Base-by-base conservation (phyloP, 2,113 vertebrate genomes). In the Bothrops jararaca region DNA sequence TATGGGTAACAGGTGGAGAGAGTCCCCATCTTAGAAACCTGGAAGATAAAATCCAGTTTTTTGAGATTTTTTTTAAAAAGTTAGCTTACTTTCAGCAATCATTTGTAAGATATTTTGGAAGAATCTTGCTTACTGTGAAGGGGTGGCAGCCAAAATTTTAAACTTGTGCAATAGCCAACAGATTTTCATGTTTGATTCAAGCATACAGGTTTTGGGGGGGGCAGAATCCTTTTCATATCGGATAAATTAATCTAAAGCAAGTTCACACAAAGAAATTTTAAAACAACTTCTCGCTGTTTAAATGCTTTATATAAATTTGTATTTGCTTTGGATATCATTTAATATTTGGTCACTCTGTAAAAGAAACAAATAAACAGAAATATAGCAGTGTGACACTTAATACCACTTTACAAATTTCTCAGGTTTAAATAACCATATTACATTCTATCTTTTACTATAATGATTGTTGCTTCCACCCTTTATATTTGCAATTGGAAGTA, bases 241-340 rank as follows among this genome's bases (percentile, higher is more conserved):
- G 96, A 91, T 42, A 53, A 90, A 53, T 80, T 80, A 95, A 93
- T 89, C 92, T 93, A 95, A 94, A 96, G 97, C 96, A 96, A 94
- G 34, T 88, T 52, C 90, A 18, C 45, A 56, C 86, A 95, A 92
- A 85, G 93, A 90, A 94, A 88, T 92, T 95, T 95, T 95, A 95
- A 94, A 96, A 69, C 86, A 56, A 13, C 89, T 60, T 90, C 94
- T 95, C 93, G 93, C 92, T 94, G 56, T 96, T 58, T 89, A 24
- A 86, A 29, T 96, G 95, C 95, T 64, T 94, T 96, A 85, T 94
- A 48, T 64, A 90, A 80, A 90, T 94, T 97, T 95, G 92, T 58
- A 90, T 94, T 74, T 88, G 91, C 95, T 97, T 94, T 96, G 95
- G 56, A 94, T 42, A 53, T 94, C 87, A 95, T 64, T 94, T 86